Base-by-base conservation (phyloP, 2,888 invertebrate species). In the Erynnis tages region DNA sequence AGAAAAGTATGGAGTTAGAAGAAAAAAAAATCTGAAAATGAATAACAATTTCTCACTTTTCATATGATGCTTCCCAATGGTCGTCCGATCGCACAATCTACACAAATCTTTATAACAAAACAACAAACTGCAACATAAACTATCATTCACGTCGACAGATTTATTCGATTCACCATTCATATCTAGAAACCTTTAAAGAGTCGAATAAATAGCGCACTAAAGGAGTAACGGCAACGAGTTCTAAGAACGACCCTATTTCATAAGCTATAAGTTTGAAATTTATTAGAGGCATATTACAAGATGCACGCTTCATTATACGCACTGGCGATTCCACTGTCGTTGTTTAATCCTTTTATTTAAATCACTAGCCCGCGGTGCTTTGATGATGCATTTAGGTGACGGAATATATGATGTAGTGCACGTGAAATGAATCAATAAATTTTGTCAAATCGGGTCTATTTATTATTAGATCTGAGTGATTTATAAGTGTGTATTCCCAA, bases 291-390 rank as follows among this genome's bases (percentile, higher is more conserved):
- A 32, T 1, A 10, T 32, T 30, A 11, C 16, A 32, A 49, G 41
- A n/a, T n/a, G n/a, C n/a, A n/a, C 41, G 32, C n/a, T 23, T 41
- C 11, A 41, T 49, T 49, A n/a, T 41, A 49, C 25, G 49, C 49
- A 49, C 41, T 43, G 43, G 13, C 14, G 37, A 44, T 37, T 37
- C 44, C 23, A 52, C 35, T 44, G 52, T 52, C 37, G 37, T 25
- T 16, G 23, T 37, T 43, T 30, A 52, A 52, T 44, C 52, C 37
- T 44, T 44, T 52, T 44, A 52, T 52, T 52, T 52, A 30, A 44
- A 52, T 35, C 44, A 44, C 37, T 37, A 43, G 49, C 8, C 14
- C 25, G 27, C 4, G 25, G 30, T 11, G 29, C 52, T 44, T 52
- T 52, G 44, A 52, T 44, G 52, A 37, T 52, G 30, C 30, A 37